phyloP scores from a whole-genome alignment of 2,113 vertebrate species.

The Pelusios castaneus region DNA sequence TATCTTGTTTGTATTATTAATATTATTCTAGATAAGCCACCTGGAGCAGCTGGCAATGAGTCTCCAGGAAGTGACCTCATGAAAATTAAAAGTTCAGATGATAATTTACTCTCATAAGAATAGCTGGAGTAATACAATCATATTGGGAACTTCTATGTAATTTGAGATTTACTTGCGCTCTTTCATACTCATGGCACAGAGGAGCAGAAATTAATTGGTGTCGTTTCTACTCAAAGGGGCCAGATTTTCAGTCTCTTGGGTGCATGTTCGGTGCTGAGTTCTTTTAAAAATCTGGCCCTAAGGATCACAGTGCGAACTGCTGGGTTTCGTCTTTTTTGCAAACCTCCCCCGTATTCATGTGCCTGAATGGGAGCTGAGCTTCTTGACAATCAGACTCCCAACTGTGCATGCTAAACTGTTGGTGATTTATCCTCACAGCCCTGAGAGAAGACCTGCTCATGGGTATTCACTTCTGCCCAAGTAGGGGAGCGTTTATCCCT shows the following conservation, averaged over 20 bases:
- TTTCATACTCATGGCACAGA: conserved; percentile 31
- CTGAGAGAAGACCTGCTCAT: neutral
- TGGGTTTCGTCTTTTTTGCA: neutral
- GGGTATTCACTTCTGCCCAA: neutral
- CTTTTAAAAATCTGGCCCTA: accelerated
- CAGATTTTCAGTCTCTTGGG: neutral
- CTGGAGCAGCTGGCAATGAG: conserved; percentile 27
- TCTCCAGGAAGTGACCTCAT: conserved; percentile 63
- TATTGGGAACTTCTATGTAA: conserved; percentile 34
- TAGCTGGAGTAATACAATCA: conserved; percentile 43
- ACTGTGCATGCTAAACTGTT: neutral
- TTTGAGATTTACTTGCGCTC: conserved; percentile 26
- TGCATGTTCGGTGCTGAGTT: accelerated
- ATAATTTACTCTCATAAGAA: conserved; percentile 53
- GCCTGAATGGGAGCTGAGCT: neutral
- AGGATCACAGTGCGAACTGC: neutral
- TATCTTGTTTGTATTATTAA: conserved; percentile 58
- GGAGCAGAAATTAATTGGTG: neutral
- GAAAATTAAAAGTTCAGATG: conserved; percentile 65
- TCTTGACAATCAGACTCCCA: neutral
- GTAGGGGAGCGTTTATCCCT: neutral
- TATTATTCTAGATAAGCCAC: conserved; percentile 55
- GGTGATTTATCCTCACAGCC: neutral
- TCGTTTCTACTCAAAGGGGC: neutral
- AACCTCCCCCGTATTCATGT: neutral